Percentiles rank a stretch among this genome's conserved stretches.
Evolutionary conservation across 1,140 invertebrate species (phyloP).

Genomic region (Mizuhopecten yessoensis): DNA sequence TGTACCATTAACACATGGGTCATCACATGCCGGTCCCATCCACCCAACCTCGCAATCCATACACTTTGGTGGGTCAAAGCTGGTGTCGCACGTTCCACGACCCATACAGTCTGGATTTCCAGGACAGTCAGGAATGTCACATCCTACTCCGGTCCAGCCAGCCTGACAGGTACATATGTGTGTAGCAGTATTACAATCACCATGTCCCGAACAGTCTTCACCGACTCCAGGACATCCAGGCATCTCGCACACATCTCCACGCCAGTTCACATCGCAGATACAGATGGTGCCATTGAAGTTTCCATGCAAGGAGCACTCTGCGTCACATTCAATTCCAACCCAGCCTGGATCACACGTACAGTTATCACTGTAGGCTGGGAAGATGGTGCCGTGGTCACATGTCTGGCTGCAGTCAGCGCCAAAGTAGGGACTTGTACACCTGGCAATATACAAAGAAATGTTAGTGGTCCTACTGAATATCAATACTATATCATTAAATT

Average conservation of each 20-base stretch:
- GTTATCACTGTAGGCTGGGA: conserved; percentile 68
- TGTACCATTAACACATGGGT: conserved; percentile 71
- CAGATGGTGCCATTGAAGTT: conserved; percentile 65
- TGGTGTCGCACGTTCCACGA: conserved; percentile 68
- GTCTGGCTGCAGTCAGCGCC: conserved; percentile 69
- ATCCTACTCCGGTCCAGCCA: conserved; percentile 75
- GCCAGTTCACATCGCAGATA: conserved; percentile 73
- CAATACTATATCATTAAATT: too few species aligned
- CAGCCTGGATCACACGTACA: conserved; percentile 75
- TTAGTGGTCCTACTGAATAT: too few species aligned
- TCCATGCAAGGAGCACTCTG: conserved; percentile 74
- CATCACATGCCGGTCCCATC: conserved; percentile 73
- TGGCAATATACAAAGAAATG: background rate
- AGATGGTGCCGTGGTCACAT: conserved; percentile 71
- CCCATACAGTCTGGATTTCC: conserved; percentile 73
- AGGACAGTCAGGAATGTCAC: conserved; percentile 74
- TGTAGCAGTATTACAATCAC: conserved; percentile 72
- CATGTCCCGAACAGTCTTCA: conserved; percentile 73
- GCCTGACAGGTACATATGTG: conserved; percentile 74
- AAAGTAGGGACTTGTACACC: conserved; percentile 51
- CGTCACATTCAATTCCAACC: conserved; percentile 75
- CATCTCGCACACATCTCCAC: conserved; percentile 73
- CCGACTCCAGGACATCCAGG: conserved; percentile 74
- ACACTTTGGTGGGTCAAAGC: conserved; percentile 64
- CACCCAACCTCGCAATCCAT: conserved; percentile 69